phyloP scores from a whole-genome alignment of 2,888 invertebrate genomes.

The Protophormia terraenovae region DNA sequence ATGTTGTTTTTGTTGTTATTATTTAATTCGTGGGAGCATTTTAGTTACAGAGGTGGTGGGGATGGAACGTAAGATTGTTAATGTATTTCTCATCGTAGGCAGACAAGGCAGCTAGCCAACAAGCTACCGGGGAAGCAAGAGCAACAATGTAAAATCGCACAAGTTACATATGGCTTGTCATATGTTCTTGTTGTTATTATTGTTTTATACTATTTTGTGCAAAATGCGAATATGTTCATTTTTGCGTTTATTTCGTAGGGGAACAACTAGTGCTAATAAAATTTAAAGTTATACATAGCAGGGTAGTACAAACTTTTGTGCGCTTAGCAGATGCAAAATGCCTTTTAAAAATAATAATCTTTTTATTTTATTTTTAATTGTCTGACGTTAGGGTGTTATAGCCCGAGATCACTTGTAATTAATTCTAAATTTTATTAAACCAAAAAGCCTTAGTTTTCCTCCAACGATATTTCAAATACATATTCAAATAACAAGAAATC shows the following conservation, averaged over 20 bases:
- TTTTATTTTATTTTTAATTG: too few relatives aligned
- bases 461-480: too few relatives aligned
- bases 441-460: too few relatives aligned
- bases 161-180: neutral
- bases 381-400: too few relatives aligned
- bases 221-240: slow-evolving; percentile 7
- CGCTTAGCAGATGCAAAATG: too few relatives aligned
- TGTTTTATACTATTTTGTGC: neutral
- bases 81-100: slow-evolving; percentile 5
- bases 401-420: too few relatives aligned
- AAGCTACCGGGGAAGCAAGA: too few relatives aligned
- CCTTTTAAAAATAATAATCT: too few relatives aligned
- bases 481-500: too few relatives aligned
- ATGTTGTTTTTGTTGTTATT: slow-evolving; percentile 29
- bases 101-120: neutral
- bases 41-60: slow-evolving; percentile 18
- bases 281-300: neutral
- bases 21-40: slow-evolving; percentile 15
- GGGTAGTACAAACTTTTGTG: neutral
- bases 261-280: slow-evolving; percentile 33
- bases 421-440: too few relatives aligned
- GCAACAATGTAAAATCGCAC: neutral
- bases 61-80: neutral
- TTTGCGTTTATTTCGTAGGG: slow-evolving; percentile 10
- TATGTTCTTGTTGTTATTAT: neutral